Evolutionary conservation across 2,113 vertebrate species (phyloP).

Genomic region (Balaeniceps rex): DNA sequence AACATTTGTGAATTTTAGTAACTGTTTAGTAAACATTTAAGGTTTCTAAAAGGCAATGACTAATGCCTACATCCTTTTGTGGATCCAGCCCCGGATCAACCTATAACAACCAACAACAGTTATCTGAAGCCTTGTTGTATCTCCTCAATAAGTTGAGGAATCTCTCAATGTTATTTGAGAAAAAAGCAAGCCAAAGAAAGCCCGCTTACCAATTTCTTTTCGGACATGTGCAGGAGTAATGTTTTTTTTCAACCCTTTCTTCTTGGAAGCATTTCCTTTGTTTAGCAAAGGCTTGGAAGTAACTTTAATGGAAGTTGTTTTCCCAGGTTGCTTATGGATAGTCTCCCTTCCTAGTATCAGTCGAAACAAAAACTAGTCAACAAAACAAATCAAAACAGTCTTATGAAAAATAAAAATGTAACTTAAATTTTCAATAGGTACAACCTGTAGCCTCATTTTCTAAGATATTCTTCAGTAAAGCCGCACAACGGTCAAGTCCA

Average conservation of each 20-base stretch:
- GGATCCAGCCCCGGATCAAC: background rate
- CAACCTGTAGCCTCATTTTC: constrained; percentile 79
- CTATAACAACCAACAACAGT: background rate
- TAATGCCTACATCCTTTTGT: background rate
- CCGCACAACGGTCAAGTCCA: constrained; percentile 86
- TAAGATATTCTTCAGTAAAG: constrained; percentile 83
- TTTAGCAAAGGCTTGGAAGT: constrained; percentile 36
- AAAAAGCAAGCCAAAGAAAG: background rate
- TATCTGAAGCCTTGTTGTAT: background rate
- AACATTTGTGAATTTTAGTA: background rate
- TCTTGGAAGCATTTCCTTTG: constrained; percentile 65
- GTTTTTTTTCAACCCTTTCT: constrained; percentile 68
- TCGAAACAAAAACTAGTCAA: constrained; percentile 30
- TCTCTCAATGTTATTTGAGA: background rate
- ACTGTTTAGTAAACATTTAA: background rate
- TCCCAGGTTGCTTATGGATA: constrained; percentile 35
- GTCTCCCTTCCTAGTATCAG: constrained; percentile 52
- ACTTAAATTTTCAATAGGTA: background rate
- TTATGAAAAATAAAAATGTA: background rate
- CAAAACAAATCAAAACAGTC: background rate
- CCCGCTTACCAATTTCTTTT: constrained; percentile 71
- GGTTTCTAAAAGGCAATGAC: background rate
- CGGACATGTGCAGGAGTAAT: constrained; percentile 3
- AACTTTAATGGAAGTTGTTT: constrained; percentile 35
- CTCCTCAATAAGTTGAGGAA: background rate